Conservation (phyloP, 2,888 invertebrate genomes). For the Tolmerus cingulatus region DNA sequence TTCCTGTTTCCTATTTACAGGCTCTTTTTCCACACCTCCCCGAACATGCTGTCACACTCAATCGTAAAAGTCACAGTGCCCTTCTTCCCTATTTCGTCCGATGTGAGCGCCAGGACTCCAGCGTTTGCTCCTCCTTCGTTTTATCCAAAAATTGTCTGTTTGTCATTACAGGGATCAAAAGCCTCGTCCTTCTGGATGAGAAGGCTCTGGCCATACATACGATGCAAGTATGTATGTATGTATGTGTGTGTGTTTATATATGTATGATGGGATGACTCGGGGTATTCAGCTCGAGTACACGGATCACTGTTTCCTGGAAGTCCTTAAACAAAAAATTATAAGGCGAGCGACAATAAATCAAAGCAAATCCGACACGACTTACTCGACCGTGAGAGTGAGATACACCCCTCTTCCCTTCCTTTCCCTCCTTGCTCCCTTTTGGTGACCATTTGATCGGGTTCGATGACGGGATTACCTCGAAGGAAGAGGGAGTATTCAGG, state of each 20-base stretch:
- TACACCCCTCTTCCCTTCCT: background rate
- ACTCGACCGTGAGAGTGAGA: background rate
- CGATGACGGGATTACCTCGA: background rate
- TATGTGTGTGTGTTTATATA: background rate
- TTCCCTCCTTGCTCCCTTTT: background rate
- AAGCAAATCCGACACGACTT: conserved; percentile 9
- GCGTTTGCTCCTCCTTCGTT: background rate
- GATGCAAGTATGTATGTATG: too few relatives aligned
- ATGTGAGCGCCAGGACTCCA: background rate
- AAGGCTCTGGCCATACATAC: background rate
- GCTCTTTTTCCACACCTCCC: background rate
- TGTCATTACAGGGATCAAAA: conserved; percentile 1
- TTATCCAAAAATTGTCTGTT: conserved; percentile 23
- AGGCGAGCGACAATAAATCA: conserved; percentile 7
- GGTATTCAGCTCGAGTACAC: background rate
- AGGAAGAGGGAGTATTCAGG: background rate
- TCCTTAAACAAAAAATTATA: conserved; percentile 14
- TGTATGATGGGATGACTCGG: background rate
- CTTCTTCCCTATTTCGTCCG: background rate
- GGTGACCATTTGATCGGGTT: background rate
- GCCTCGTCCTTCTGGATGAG: background rate
- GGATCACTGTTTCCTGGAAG: background rate
- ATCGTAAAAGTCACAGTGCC: background rate
- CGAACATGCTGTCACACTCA: background rate
- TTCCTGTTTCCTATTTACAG: background rate